These are phyloP conservation scores for Linnaemya vulpina DNA, from an alignment of 2,888 invertebrate genomes.

Conservation along the genomic window DNA sequence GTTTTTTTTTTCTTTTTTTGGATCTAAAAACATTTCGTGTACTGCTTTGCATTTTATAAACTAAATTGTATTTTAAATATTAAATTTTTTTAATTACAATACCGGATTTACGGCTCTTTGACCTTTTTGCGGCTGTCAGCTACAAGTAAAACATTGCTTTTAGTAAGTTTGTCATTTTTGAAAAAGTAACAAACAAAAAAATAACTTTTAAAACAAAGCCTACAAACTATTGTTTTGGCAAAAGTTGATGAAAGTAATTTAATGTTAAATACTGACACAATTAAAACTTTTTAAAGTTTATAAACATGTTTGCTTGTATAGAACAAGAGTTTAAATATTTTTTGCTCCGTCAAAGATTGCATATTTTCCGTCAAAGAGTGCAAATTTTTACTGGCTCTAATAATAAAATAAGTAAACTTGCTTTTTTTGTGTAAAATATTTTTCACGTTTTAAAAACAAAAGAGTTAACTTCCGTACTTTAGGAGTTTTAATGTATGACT, in stretches of 20 bases:
- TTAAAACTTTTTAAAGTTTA: conserved; percentile 1
- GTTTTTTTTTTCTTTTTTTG: not conserved
- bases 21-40: conserved; percentile 36
- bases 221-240: conserved; percentile 2
- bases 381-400: not conserved
- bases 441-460: no score
- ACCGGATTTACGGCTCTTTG: conserved; percentile 75
- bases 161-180: conserved; percentile 3
- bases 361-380: not conserved
- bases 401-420: no score
- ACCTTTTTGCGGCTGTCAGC: conserved; percentile 73
- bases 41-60: not conserved
- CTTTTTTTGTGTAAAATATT: no score
- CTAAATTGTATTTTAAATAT: conserved; percentile 50
- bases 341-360: no score
- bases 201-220: not conserved
- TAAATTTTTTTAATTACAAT: conserved; percentile 68
- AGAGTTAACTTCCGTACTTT: no score
- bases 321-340: not conserved
- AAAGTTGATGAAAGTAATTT: conserved; percentile 6
- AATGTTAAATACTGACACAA: conserved; percentile 2
- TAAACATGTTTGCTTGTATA: not conserved
- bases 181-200: not conserved
- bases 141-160: conserved; percentile 45
- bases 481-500: no score